Conservation (phyloP, 2,113 vertebrate genomes). For the Hipposideros armiger region DNA sequence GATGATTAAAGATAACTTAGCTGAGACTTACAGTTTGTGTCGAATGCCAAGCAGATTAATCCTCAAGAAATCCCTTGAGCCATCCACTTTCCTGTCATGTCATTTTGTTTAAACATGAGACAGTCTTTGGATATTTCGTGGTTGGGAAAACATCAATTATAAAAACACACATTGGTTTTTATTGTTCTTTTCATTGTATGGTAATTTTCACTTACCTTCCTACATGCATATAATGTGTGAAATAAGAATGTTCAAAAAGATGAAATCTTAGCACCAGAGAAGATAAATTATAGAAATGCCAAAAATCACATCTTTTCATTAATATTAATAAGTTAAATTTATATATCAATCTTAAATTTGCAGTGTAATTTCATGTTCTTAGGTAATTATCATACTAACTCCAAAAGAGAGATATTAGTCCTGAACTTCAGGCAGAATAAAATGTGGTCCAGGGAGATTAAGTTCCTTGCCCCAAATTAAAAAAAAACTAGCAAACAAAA, state of each 20-base stretch:
- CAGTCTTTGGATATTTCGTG: constrained; percentile 19
- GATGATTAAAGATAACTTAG: constrained; percentile 14
- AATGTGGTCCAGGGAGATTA: not conserved
- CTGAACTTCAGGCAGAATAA: not conserved
- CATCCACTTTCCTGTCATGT: constrained; percentile 7
- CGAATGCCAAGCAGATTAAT: constrained; percentile 64
- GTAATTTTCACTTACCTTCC: not conserved
- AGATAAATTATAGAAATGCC: not conserved
- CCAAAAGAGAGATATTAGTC: not conserved
- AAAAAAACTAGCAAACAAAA: not conserved
- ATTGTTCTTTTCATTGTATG: constrained; percentile 25
- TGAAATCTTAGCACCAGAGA: not conserved
- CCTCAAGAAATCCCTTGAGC: not conserved
- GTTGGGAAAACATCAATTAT: constrained; percentile 45
- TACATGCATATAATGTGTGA: not conserved
- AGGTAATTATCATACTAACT: not conserved
- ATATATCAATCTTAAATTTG: not conserved
- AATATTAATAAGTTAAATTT: not conserved
- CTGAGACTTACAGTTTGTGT: constrained; percentile 41
- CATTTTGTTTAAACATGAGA: constrained; percentile 55
- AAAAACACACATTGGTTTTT: constrained; percentile 8
- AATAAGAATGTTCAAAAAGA: not conserved
- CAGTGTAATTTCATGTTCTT: not conserved
- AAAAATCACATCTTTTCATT: not conserved
- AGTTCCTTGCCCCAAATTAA: not conserved